Conservation (phyloP, 2,888 invertebrate species). For the Metalampra italica region DNA sequence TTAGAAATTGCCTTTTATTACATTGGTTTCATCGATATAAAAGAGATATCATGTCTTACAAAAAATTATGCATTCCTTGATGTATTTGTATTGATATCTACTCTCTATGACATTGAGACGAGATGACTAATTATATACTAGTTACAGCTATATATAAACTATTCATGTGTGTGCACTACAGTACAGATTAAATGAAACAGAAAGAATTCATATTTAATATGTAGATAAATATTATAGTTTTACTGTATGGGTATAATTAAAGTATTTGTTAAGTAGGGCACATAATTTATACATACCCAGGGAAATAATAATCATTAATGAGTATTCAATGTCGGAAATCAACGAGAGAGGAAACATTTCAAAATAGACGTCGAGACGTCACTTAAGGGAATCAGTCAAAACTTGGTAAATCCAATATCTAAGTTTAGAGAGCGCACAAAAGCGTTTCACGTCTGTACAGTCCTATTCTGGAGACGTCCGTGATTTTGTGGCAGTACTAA, state of each 20-base stretch:
- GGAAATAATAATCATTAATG: background rate
- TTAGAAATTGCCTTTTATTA: constrained; percentile 22
- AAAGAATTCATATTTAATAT: too few species aligned
- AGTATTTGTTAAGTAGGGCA: background rate
- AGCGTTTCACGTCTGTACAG: constrained; percentile 18
- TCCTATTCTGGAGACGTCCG: constrained; percentile 7
- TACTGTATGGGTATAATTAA: background rate
- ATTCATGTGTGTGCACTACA: too few species aligned
- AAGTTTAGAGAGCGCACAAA: constrained; percentile 56
- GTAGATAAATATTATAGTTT: too few species aligned
- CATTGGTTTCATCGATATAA: constrained; percentile 7
- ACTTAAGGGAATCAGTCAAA: constrained; percentile 60
- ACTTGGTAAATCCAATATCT: constrained; percentile 71
- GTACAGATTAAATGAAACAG: too few species aligned
- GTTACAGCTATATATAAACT: too few species aligned
- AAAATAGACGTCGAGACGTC: constrained; percentile 44
- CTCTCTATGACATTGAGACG: background rate
- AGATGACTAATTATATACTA: too few species aligned
- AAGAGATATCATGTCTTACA: constrained; percentile 7
- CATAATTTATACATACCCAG: background rate
- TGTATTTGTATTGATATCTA: background rate
- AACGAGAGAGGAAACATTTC: constrained; percentile 27
- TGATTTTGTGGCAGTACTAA: background rate
- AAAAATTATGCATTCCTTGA: constrained; percentile 12
- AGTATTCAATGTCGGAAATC: constrained; percentile 26